A percentile compares a stretch with the other conserved stretches of the same genome.
Evolutionary conservation across 2,797 vertebrate genomes (phyloP).

Genomic region (Glyptemys insculpta): DNA sequence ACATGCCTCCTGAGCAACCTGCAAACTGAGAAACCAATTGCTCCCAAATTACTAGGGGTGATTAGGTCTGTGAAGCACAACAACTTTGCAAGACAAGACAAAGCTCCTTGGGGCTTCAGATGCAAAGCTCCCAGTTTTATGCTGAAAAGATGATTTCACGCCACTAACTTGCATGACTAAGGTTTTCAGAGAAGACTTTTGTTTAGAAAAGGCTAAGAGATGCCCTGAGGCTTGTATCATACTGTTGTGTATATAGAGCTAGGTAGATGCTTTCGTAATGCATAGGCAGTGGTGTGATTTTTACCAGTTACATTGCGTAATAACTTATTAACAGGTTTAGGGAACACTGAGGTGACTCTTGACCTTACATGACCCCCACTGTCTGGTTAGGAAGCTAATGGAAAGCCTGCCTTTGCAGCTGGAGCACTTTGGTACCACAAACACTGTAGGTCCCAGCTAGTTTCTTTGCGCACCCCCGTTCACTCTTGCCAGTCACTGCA

Average conservation of each 20-base stretch:
- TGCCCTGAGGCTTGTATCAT: conserved; percentile 77
- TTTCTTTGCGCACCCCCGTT: neutral
- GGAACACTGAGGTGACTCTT: conserved; percentile 50
- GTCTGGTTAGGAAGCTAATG: conserved; percentile 12
- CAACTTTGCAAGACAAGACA: conserved; percentile 60
- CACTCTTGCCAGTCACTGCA: fast-evolving
- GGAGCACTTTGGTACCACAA: neutral
- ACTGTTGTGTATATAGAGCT: conserved; percentile 67
- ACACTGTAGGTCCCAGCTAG: neutral
- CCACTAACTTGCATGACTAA: conserved; percentile 76
- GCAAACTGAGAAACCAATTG: conserved; percentile 3
- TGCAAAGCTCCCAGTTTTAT: conserved; percentile 73
- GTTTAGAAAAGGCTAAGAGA: conserved; percentile 79
- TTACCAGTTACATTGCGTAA: conserved; percentile 65
- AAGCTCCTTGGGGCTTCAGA: conserved; percentile 70
- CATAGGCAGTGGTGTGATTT: conserved; percentile 72
- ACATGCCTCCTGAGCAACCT: neutral
- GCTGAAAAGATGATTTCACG: conserved; percentile 78
- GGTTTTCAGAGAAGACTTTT: conserved; percentile 76
- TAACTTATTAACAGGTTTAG: conserved; percentile 73
- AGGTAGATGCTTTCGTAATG: conserved; percentile 67
- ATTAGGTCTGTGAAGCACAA: conserved; percentile 67
- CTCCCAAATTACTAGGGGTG: conserved; percentile 57
- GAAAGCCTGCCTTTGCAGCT: neutral
- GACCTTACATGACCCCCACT: conserved; percentile 67